Conservation (phyloP, 2,113 vertebrate species). For the Pithys albifrons region DNA sequence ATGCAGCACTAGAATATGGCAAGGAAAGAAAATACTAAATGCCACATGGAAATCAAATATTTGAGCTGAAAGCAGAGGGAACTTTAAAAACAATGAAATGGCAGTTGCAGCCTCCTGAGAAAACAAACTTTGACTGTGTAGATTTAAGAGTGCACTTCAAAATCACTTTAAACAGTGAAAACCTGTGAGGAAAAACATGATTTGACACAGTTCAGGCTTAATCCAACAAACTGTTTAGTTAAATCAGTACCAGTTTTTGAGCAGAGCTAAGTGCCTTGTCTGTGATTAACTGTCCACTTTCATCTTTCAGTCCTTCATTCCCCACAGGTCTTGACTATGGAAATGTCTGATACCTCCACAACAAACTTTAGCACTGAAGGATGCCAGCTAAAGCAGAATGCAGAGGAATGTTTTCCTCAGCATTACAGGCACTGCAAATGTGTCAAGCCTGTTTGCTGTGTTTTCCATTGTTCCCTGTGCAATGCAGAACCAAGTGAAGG, state of each 20-base stretch:
- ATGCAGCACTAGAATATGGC: not conserved
- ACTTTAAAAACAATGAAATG: not conserved
- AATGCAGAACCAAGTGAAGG: not conserved
- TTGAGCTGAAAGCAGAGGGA: not conserved
- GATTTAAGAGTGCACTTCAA: not conserved
- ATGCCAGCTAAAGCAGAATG: not conserved
- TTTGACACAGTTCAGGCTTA: not conserved
- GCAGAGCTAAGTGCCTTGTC: not conserved
- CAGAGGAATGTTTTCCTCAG: not conserved
- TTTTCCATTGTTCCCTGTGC: not conserved
- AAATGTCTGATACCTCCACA: not conserved
- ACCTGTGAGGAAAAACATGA: not conserved
- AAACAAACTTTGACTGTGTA: not conserved
- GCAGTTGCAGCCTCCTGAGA: not conserved
- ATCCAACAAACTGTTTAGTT: not conserved
- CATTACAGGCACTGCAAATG: not conserved
- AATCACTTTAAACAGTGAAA: not conserved
- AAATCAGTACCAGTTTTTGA: not conserved
- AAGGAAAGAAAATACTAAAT: not conserved
- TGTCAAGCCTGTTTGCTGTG: not conserved
- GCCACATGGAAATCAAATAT: not conserved
- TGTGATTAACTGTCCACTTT: not conserved
- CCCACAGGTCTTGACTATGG: not conserved
- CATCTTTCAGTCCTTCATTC: not conserved
- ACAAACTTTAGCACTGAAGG: not conserved